Base-by-base conservation (phyloP, 2,888 invertebrate genomes). In the Torymus auratus region DNA sequence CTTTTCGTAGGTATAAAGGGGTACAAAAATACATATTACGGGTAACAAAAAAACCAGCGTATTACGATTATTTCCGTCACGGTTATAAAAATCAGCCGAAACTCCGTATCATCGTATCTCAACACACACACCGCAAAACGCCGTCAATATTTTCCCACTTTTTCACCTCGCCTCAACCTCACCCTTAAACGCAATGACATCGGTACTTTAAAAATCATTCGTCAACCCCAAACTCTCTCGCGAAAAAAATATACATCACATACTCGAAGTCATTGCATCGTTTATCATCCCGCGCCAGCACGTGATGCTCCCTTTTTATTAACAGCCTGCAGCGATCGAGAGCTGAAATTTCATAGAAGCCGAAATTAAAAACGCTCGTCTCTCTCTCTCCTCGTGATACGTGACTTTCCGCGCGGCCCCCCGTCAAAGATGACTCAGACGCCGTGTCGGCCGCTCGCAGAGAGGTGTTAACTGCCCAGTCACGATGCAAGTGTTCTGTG, bases 401-500 rank as follows among this genome's bases (percentile, higher is more conserved):
- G 78, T 82, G 78, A 78, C 78, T 79, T 82, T 79, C 15, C 72
- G 23, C 14, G 60, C 67, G 23, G 50, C 78, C 20, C 50, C 71
- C 56, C 78, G 28, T 68, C 17, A 23, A 23, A 15, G 65, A 83
- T 86, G 86, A 86, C 84, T 85, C 86, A 86, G 28, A 85, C 75
- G 69, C 23, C 68, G 60, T 56, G 60, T 56, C 56, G n/a, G 50
- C 62, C 12, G 61, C 14, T n/a, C 28, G 20, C 62, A 28, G 28
- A 5, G 82, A 85, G 85, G 87, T 84, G 87, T 88, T 87, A 87
- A 88, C 87, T 86, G 88, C 81, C 87, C 86, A 88, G 88, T 88
- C 88, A 88, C 87, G 88, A 86, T 86, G 88, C 87, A 87, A 86
- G 87, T 87, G 88, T 87, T 84, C 83, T 76, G 84, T 28, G 28